Base-by-base conservation (phyloP, 2,888 invertebrate genomes). In the Clusia tigrina region DNA sequence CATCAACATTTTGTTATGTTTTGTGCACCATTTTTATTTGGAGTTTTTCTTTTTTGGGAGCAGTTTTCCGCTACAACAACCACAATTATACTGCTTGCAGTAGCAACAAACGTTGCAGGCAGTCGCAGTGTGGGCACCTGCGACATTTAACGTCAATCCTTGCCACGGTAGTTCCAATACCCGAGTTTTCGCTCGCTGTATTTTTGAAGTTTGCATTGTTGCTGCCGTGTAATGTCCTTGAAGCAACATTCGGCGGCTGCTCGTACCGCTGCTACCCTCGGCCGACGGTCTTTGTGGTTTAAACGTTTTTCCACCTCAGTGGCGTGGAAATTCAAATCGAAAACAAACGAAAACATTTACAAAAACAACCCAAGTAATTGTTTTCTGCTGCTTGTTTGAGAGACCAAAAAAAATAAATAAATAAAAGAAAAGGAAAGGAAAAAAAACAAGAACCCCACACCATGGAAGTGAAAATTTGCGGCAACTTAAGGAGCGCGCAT, bases 271-370 rank as follows among this genome's bases (percentile, higher is more conserved):
- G n/a, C n/a, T n/a, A n/a, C n/a, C n/a, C n/a, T n/a, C n/a, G n/a
- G n/a, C n/a, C n/a, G n/a, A n/a, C n/a, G n/a, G n/a, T n/a, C n/a
- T n/a, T 23, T 12, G 62, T 62, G 62, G 62, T 58, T 62, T 53
- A 46, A 42, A 26, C 46, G 57, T 58, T 62, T 57, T 62, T 62
- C 57, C 62, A 57, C 62, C 62, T 62, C 62, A 58, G 53, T 62
- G 57, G 46, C 26, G 46, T 62, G 62, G 57, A 62, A 62, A 62
- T 58, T 54, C 17, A 52, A 38, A 42, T 42, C 32, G 10, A 15
- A 10, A 42, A 42, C 32, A 42, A 15, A 32, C 32, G 32, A 32
- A 5, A 12, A 32, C 32, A 32, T 32, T 32, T 32, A 3, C 42
- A 42, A 42, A 42, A 42, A 42, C n/a, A 20, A 48, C 48, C 3